Evolutionary conservation across 2,888 invertebrate genomes (phyloP), one percentile per base, ranked within the genome.

Genomic region (Pachymerium ferrugineum): DNA sequence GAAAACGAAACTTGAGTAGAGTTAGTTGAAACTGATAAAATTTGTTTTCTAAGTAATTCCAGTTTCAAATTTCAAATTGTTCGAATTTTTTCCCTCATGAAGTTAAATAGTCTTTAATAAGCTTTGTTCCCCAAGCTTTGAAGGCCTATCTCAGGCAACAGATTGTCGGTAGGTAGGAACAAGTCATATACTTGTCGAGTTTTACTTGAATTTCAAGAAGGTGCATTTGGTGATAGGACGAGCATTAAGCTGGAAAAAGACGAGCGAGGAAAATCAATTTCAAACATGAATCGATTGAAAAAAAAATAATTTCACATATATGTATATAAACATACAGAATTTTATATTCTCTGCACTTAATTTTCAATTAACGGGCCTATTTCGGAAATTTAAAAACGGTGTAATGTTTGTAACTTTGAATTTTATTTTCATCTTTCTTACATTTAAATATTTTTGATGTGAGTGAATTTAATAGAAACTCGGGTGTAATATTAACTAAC

Each of bases 101-200:
- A 42, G 16, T 42, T 42, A 42, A 42, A 42, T 42, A 42, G 42
- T 3, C 42, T 14, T 42, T 42, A 42, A 42, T 42, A 42, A 42
- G 42, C 42, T 42, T 42, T 42, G 42, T 42, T 42, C 42, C 16
- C 42, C n/a, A 4, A 16, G 14, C n/a, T n/a, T 42, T 42, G 12
- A 4, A 16, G 14, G 42, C 6, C 42, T 42, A 42, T 42, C 42
- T 42, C 6, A 42, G 42, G 5, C 42, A 42, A 42, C 42, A 42
- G 42, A 42, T 42, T 42, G 42, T 4, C 42, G 42, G 6, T 8
- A 10, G 14, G 42, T 42, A 42, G 12, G 42, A 42, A 42, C 42
- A 42, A 42, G 42, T 42, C 42, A 42, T 42, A 42, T 42, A 42
- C 42, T 42, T 42, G 42, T 42, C 42, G 42, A 42, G 42, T 42